A percentile compares a stretch with the other conserved stretches of the same genome.
phyloP scores from a whole-genome alignment of 2,113 vertebrate species.

The Amblyornis subalaris region DNA sequence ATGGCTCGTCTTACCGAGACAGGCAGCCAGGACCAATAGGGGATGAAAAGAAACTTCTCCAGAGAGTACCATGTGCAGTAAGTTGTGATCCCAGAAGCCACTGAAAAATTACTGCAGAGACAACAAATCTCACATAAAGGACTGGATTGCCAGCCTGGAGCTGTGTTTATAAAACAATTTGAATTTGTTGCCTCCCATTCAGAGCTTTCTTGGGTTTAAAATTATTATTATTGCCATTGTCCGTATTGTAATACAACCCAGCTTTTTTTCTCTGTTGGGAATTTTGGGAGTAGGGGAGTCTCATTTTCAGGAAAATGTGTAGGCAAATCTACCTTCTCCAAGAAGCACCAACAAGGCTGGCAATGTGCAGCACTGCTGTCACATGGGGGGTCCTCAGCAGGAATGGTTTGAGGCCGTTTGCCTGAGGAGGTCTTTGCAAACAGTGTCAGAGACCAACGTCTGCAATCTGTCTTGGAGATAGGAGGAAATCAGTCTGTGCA shows the following conservation, averaged over 20 bases:
- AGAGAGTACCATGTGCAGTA: not conserved
- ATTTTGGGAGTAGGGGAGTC: not conserved
- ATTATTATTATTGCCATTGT: not conserved
- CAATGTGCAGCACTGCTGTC: not conserved
- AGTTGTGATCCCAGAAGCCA: not conserved
- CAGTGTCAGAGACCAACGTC: not conserved
- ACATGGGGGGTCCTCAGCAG: not conserved
- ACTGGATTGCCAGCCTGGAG: not conserved
- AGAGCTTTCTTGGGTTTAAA: not conserved
- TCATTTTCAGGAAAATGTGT: not conserved
- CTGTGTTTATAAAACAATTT: not conserved
- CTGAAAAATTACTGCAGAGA: not conserved
- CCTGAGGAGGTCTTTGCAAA: not conserved
- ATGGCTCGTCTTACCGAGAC: not conserved
- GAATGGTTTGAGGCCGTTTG: not conserved
- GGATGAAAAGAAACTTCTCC: not conserved
- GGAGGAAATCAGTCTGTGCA: not conserved
- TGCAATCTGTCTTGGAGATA: not conserved
- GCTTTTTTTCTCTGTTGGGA: not conserved
- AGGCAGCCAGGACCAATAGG: not conserved
- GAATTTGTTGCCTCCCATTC: not conserved
- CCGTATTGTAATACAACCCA: not conserved
- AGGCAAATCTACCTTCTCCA: not conserved
- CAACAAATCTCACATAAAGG: not conserved
- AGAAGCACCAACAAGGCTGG: not conserved